phyloP scores from a whole-genome alignment of 2,113 vertebrate genomes.

The Nannobrachium achirus region DNA sequence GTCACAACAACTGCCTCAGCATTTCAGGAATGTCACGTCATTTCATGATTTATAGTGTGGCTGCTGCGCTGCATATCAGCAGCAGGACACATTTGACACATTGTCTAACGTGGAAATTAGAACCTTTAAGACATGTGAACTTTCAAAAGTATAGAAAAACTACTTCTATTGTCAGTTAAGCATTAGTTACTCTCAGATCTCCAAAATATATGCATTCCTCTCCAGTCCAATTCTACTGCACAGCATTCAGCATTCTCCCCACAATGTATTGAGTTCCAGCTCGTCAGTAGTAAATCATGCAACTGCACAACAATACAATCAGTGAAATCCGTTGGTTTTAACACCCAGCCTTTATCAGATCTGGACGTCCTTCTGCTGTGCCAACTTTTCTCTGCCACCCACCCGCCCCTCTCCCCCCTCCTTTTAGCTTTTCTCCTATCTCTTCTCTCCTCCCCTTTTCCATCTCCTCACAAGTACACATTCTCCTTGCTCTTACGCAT shows the following conservation, averaged over 20 bases:
- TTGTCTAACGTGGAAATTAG: not conserved
- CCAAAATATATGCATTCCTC: slow-evolving; percentile 9
- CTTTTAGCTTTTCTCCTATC: slow-evolving; percentile 1
- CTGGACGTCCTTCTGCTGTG: slow-evolving; percentile 50
- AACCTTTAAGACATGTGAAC: not conserved
- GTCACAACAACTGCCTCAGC: not conserved
- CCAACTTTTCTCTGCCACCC: slow-evolving; percentile 39
- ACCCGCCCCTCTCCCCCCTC: slow-evolving; percentile 7
- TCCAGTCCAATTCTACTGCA: not conserved
- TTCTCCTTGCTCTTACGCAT: slow-evolving; percentile 62
- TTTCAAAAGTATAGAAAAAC: slow-evolving; percentile 12
- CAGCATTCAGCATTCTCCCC: slow-evolving; percentile 41
- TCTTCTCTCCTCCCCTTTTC: slow-evolving; percentile 65
- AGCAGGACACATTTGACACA: not conserved
- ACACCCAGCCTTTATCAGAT: slow-evolving; percentile 32
- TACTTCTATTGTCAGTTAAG: slow-evolving; percentile 24
- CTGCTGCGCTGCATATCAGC: not conserved
- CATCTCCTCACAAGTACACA: slow-evolving; percentile 64
- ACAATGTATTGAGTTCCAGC: slow-evolving; percentile 20
- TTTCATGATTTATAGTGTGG: not conserved
- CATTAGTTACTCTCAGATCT: slow-evolving; percentile 1
- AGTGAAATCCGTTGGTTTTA: slow-evolving; percentile 31
- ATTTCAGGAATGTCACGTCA: not conserved
- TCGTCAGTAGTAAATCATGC: slow-evolving; percentile 31
- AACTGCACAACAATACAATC: not conserved